These are phyloP conservation scores for Okapia johnstoni DNA, from an alignment of 2,113 vertebrate species.

Conservation along the genomic window DNA sequence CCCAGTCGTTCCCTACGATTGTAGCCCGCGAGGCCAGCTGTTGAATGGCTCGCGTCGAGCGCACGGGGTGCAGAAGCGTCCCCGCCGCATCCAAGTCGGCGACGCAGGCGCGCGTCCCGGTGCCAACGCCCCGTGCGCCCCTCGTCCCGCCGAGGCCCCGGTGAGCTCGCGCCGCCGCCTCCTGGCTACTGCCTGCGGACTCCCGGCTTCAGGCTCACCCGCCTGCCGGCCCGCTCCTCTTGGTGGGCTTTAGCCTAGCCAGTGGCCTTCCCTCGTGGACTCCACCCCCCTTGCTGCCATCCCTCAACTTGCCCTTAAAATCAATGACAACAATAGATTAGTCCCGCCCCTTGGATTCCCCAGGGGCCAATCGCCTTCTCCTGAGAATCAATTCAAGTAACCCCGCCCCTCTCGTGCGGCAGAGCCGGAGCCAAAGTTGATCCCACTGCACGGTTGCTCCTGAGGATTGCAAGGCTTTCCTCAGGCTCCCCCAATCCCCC, in stretches of 20 bases:
- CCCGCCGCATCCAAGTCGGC: not conserved
- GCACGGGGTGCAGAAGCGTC: not conserved
- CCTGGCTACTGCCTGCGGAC: not conserved
- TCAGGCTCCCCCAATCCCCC: not conserved
- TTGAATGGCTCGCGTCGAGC: slow-evolving; percentile 42
- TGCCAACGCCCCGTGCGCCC: slow-evolving; percentile 39
- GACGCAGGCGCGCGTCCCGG: slow-evolving; percentile 11
- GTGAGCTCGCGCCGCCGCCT: not conserved
- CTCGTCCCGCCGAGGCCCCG: not conserved
- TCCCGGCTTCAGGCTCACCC: not conserved
- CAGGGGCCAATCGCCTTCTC: slow-evolving; percentile 44
- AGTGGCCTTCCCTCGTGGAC: not conserved
- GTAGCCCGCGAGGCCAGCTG: slow-evolving; percentile 38
- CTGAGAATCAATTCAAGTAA: not conserved
- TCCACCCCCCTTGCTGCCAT: slow-evolving; percentile 28
- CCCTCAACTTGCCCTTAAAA: slow-evolving; percentile 8
- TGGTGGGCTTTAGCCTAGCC: not conserved
- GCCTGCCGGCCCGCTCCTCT: not conserved
- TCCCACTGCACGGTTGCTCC: not conserved
- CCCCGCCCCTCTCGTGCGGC: slow-evolving; percentile 26
- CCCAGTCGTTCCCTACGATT: not conserved
- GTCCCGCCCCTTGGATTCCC: slow-evolving; percentile 28
- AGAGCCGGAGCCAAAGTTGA: slow-evolving; percentile 8
- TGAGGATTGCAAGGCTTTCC: not conserved
- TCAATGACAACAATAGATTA: slow-evolving; percentile 50